These are phyloP conservation scores for Stratiomys singularior DNA, from an alignment of 2,888 invertebrate genomes.

Conservation along the genomic window DNA sequence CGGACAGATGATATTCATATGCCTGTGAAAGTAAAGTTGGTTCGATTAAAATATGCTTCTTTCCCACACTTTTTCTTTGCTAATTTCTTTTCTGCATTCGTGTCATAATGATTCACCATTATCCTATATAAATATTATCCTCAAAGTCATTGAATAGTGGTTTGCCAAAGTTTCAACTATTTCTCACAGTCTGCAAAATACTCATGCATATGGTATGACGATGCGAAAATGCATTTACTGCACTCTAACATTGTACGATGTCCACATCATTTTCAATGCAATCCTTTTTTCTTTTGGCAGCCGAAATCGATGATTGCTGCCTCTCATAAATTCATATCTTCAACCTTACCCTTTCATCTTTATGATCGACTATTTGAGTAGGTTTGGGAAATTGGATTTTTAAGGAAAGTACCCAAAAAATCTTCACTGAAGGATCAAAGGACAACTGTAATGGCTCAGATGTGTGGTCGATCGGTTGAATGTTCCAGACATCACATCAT, in stretches of 20 bases:
- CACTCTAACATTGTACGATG: constrained; percentile 34
- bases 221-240: constrained; percentile 49
- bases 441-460: constrained; percentile 15
- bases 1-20: too few relatives aligned
- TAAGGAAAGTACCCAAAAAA: constrained; percentile 15
- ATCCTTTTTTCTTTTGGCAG: constrained; percentile 1
- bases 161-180: constrained; percentile 16
- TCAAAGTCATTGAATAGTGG: constrained; percentile 30
- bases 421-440: constrained; percentile 18
- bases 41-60: neutral
- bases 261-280: neutral
- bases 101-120: constrained; percentile 28
- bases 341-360: neutral
- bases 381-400: constrained; percentile 31
- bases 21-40: too few relatives aligned
- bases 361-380: neutral
- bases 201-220: constrained; percentile 48
- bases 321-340: constrained; percentile 31
- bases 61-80: constrained; percentile 47
- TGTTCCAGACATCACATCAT: constrained; percentile 25
- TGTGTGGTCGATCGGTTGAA: constrained; percentile 13
- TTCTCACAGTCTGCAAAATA: neutral
- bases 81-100: neutral
- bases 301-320: neutral
- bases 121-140: constrained; percentile 43